phyloP scores from a whole-genome alignment of 2,797 vertebrate genomes.

The Periophthalmus magnuspinnatus region DNA sequence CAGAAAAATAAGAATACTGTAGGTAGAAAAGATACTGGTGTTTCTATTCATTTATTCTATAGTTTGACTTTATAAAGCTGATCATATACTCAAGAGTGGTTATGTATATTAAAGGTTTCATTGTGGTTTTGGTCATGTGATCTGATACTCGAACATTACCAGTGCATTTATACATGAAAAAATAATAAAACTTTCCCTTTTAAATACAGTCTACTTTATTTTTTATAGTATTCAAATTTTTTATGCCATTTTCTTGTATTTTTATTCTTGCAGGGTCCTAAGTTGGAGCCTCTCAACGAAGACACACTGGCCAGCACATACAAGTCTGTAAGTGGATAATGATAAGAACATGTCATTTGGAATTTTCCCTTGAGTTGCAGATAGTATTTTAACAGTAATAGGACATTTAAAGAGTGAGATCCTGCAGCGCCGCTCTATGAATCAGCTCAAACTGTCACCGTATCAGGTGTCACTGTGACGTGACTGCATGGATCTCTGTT shows the following conservation, averaged over 20 bases:
- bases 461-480: background rate
- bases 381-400: background rate
- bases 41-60: no score
- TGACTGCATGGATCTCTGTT: background rate
- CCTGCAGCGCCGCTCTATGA: background rate
- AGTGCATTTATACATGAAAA: no score
- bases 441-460: background rate
- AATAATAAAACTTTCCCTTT: background rate
- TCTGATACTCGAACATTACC: no score
- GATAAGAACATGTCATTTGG: background rate
- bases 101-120: no score
- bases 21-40: no score
- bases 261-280: constrained; percentile 77
- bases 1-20: no score
- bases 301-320: constrained; percentile 78
- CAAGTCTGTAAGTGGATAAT: constrained; percentile 80
- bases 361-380: background rate
- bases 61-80: no score
- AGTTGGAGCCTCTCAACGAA: constrained; percentile 87
- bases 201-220: background rate
- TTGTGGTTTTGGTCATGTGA: no score
- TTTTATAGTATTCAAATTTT: background rate
- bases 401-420: background rate
- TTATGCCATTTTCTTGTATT: constrained; percentile 3
- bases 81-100: no score